Conservation (phyloP, 2,888 invertebrate genomes). For the Synergus umbraculus region DNA sequence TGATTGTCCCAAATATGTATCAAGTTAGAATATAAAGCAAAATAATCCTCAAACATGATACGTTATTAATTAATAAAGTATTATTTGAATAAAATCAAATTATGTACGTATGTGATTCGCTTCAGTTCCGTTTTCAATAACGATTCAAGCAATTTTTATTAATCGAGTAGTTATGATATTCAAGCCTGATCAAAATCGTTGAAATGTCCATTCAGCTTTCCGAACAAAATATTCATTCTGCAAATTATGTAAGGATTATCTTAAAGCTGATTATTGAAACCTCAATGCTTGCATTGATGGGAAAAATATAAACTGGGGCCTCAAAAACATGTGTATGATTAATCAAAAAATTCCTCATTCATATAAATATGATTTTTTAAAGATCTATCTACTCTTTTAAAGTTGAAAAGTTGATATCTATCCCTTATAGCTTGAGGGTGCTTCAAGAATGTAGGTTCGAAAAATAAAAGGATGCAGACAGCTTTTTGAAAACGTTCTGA, state of each 20-base stretch:
- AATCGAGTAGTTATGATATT: neutral
- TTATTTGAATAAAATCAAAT: neutral
- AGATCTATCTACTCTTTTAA: neutral
- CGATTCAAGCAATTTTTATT: neutral
- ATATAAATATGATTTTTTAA: neutral
- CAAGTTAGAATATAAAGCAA: neutral
- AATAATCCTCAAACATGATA: accelerated
- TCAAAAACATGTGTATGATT: neutral
- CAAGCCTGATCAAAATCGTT: neutral
- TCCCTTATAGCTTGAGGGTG: neutral
- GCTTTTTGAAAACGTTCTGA: constrained; percentile 35
- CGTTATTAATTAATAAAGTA: neutral
- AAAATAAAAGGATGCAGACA: constrained; percentile 30
- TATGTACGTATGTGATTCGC: neutral
- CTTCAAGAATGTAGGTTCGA: neutral
- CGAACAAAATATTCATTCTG: neutral
- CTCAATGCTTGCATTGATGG: neutral
- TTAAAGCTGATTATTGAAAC: neutral
- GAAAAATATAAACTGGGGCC: neutral
- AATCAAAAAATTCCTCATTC: neutral
- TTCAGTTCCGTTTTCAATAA: neutral
- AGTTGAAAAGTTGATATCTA: constrained; percentile 15
- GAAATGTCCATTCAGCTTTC: neutral
- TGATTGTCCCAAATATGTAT: too few species aligned
- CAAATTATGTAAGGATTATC: neutral